Evolutionary conservation across 2,113 vertebrate species (phyloP).

Genomic region (Phrynosoma platyrhinos): DNA sequence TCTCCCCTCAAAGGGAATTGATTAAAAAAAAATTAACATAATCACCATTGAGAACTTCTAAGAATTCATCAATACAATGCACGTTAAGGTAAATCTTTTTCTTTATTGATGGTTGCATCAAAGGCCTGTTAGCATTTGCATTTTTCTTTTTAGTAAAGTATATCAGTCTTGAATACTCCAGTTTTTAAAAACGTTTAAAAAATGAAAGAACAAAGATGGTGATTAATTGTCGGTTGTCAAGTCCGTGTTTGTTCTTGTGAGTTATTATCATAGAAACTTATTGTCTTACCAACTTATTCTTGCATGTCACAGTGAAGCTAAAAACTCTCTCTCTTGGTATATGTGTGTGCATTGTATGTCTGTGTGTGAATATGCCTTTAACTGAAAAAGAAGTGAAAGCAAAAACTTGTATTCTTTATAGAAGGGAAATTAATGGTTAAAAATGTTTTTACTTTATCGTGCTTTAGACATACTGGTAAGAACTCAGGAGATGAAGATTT

Average conservation of each 20-base stretch:
- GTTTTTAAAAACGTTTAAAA: constrained; percentile 10
- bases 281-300: constrained; percentile 44
- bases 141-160: constrained; percentile 48
- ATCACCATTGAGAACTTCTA: constrained; percentile 38
- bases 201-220: constrained; percentile 42
- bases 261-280: constrained; percentile 27
- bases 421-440: constrained; percentile 26
- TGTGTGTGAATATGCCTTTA: constrained; percentile 18
- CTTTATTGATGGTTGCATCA: constrained; percentile 47
- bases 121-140: constrained; percentile 43
- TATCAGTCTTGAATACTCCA: constrained; percentile 48
- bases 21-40: constrained; percentile 63
- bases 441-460: background rate
- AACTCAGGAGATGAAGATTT: background rate
- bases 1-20: constrained; percentile 60
- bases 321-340: background rate
- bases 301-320: constrained; percentile 38
- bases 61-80: constrained; percentile 43
- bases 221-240: constrained; percentile 45
- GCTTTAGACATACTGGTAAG: background rate
- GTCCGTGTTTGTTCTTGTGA: constrained; percentile 39
- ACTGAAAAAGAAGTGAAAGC: constrained; percentile 35
- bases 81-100: constrained; percentile 51
- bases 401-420: constrained; percentile 9
- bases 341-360: background rate